Evolutionary conservation across 1,140 invertebrate genomes (phyloP), one percentile per base, ranked within the genome.

Genomic region (Battus philenor): DNA sequence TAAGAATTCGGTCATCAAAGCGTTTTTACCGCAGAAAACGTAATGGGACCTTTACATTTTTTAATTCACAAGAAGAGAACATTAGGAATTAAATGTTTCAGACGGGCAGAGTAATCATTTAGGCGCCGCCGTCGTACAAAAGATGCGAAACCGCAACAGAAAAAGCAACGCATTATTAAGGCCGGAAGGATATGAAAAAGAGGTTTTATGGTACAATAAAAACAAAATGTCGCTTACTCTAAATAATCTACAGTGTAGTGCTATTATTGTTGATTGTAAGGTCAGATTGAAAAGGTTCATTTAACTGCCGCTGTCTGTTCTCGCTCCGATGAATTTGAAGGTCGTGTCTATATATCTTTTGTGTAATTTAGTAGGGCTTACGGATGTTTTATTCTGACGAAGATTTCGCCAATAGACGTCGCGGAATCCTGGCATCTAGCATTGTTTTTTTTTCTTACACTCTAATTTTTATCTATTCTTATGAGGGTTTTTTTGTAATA

Each of bases 201-300:
- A 36, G 9, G 17, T 20, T 36, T 36, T 36, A 36, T 16, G 33
- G 33, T 36, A 36, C 17, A 20, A 36, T 36, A 20, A 36, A 36
- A 36, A 36, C 33, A 20, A 36, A 36, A 20, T 36, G 33, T 36
- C 20, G 16, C 17, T 36, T n/a, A 20, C 33, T 20, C 17, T 5
- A 17, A 22, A 33, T 17, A 33, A 36, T 36, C 33, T 36, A 36
- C 33, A 36, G 17, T 20, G 33, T 36, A 17, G 16, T 18, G 9
- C 33, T 16, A 18, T 18, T 36, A 36, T 36, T 36, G 33, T 36
- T 36, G 33, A 36, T 36, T 36, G 33, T 36, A 36, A 36, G 33
- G 33, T 36, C 33, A 36, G 16, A 36, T 36, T 36, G 33, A 36
- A 36, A 36, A 36, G 33, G 33, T 36, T 36, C 16, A 36, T 36